Evolutionary conservation across 2,888 invertebrate species (phyloP), one percentile per base, ranked within the genome.

Genomic region (Leucoma salicis): DNA sequence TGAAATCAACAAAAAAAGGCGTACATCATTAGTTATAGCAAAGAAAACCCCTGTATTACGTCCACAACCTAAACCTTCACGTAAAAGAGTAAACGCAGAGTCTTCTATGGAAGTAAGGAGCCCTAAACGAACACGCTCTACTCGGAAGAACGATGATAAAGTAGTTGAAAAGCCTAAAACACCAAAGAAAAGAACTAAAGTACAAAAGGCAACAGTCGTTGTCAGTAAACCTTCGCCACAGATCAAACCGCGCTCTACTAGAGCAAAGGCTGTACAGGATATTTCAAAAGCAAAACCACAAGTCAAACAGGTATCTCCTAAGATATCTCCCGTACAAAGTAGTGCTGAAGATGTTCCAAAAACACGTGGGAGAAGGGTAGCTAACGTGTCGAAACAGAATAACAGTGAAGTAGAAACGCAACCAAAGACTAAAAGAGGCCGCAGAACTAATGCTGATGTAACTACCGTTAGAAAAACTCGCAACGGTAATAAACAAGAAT

Each of bases 21-120:
- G 66, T 7, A 42, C 62, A 0, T 70, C 74, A 1, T 44, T 82
- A 11, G 70, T 78, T 8, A 65, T 82, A 3, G 40, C 66, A 1
- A 81, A 82, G 39, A 82, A 75, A 49, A 25, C 70, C 0, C 81
- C 81, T 0, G 56, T 58, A 6, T 56, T 73, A 53, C 69, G 60
- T n/a, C 74, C 75, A 0, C 38, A 39, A 11, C 53, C 41, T 1
- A 45, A 42, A 31, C 35, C 49, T 8, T 16, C 53, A 2, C 38
- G 53, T 1, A 53, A 54, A 14, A 42, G 54, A 13, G 42, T 48
- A 1, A 49, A 39, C 11, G 35, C 57, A 5, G 6, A 35, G 8
- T 8, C 28, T 2, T 45, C 37, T 10, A 46, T 43, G 24, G 44
- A 31, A 27, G 31, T 43, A 8, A 14, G 2, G 16, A 34, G 36